Evolutionary conservation across 2,797 vertebrate species (phyloP).

Genomic region (Pangasius djambal): DNA sequence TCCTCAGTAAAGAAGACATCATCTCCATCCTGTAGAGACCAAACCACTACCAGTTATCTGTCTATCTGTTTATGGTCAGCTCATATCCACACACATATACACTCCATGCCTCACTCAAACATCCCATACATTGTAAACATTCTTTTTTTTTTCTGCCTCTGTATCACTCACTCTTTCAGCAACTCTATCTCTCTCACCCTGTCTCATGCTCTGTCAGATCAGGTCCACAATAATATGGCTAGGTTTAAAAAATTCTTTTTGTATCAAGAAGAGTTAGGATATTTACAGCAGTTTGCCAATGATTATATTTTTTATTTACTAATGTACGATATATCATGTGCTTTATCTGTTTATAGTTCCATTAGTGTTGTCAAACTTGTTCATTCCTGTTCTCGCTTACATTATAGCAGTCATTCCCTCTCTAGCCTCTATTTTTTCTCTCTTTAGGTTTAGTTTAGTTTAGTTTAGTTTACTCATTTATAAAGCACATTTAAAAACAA

Average conservation of each 20-base stretch:
- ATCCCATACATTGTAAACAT: not conserved
- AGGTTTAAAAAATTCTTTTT: not conserved
- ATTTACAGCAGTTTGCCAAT: not conserved
- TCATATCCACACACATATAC: not conserved
- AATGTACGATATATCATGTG: not conserved
- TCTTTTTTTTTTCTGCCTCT: not conserved
- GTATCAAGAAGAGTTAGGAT: not conserved
- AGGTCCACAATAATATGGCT: not conserved
- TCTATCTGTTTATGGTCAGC: not conserved
- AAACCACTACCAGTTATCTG: conserved; percentile 10
- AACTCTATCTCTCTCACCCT: not conserved
- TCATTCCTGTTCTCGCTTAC: not conserved
- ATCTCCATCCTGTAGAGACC: not conserved
- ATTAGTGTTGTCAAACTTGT: not conserved
- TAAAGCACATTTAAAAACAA: too few species aligned
- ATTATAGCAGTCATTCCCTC: not conserved
- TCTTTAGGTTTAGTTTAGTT: not conserved
- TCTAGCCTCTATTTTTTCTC: not conserved
- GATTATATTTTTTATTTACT: not conserved
- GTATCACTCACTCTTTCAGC: not conserved
- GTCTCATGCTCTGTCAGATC: not conserved
- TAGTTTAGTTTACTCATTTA: too few species aligned
- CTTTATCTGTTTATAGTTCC: not conserved
- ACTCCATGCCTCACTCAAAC: not conserved
- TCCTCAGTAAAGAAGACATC: not conserved